A percentile compares a stretch with the other conserved stretches of the same genome.
These are phyloP conservation scores for Mungos mungo DNA, from an alignment of 2,113 vertebrate species.

Conservation along the genomic window DNA sequence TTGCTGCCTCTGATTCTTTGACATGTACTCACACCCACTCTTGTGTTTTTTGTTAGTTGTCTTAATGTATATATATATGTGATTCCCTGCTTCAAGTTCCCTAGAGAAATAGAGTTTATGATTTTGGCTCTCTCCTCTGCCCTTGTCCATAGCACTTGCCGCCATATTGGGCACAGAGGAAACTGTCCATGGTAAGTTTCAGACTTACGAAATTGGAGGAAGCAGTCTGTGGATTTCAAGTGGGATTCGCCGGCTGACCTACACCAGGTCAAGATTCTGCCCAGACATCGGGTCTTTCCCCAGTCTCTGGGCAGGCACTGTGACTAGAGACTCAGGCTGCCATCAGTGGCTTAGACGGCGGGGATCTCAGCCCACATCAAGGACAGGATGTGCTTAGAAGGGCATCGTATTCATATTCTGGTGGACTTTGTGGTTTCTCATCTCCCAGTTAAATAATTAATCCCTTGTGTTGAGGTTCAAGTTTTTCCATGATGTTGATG, in stretches of 20 bases:
- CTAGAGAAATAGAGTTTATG: not conserved
- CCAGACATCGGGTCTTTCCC: not conserved
- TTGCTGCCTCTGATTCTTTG: not conserved
- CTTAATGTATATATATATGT: not conserved
- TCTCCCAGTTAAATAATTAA: not conserved
- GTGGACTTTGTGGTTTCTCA: not conserved
- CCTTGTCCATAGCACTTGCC: not conserved
- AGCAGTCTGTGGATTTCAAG: not conserved
- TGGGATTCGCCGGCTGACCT: not conserved
- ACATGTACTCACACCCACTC: not conserved
- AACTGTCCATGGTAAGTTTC: accelerated
- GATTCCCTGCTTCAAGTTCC: too few species aligned
- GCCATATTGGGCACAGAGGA: accelerated
- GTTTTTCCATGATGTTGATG: not conserved
- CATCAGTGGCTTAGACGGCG: accelerated
- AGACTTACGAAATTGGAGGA: too few species aligned
- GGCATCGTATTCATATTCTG: not conserved
- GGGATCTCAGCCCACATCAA: too few species aligned
- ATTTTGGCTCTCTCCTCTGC: too few species aligned
- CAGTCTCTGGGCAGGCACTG: not conserved
- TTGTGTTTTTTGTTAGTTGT: not conserved
- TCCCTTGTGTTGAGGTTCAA: too few species aligned
- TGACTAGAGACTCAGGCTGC: not conserved
- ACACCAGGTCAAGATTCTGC: not conserved
- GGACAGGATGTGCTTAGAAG: not conserved